A percentile compares a stretch with the other conserved stretches of the same genome.
phyloP scores from a whole-genome alignment of 2,797 vertebrate genomes.

The Aldrovandia affinis region DNA sequence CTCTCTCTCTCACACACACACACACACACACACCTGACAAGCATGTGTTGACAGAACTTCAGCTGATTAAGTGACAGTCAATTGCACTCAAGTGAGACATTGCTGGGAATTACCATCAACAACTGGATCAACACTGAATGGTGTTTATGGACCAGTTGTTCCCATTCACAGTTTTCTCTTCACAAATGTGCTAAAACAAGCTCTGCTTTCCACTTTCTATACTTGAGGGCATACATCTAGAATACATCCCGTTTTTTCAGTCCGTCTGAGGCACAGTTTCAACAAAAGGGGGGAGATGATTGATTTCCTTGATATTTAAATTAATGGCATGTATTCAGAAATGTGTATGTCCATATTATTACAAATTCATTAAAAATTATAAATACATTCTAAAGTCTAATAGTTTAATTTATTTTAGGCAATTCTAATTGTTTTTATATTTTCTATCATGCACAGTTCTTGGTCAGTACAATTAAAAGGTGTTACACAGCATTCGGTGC shows the following conservation, averaged over 20 bases:
- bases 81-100: conserved; percentile 65
- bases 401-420: too few relatives aligned
- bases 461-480: too few relatives aligned
- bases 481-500: too few relatives aligned
- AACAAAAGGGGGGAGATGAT: not conserved
- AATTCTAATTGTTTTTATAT: too few relatives aligned
- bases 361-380: too few relatives aligned
- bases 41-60: conserved; percentile 69
- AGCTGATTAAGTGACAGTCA: conserved; percentile 78
- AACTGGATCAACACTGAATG: conserved; percentile 60
- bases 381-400: too few relatives aligned
- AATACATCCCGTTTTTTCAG: not conserved
- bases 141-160: conserved; percentile 65
- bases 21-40: conserved; percentile 61
- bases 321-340: too few relatives aligned
- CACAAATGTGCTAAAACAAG: conserved; percentile 44
- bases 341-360: too few relatives aligned
- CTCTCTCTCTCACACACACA: conserved; percentile 19
- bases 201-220: conserved; percentile 29
- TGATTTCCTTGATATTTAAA: too few relatives aligned
- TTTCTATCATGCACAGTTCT: too few relatives aligned
- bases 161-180: conserved; percentile 39
- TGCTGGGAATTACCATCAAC: conserved; percentile 63
- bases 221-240: not conserved
- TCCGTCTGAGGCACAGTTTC: too few relatives aligned